These are phyloP conservation scores for rat (Rattus norvegicus) DNA, from an alignment of 2,113 vertebrate genomes.

Conservation along the genomic window GRCr8 NC_086027.1:109608501-109609000, in stretches of 20 bases:
- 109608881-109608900: slow-evolving; percentile 48
- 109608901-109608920: background rate
- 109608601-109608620: background rate
- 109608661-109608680: background rate
- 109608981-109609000: background rate
- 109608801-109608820: background rate
- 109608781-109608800: background rate
- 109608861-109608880: background rate
- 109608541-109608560: background rate
- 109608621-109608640: background rate
- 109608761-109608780: background rate
- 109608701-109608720: background rate
- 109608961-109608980: slow-evolving; percentile 71
- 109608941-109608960: slow-evolving; percentile 53
- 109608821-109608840: slow-evolving; percentile 4
- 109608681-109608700: background rate
- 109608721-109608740: background rate
- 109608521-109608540: background rate
- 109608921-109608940: background rate
- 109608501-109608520: background rate
- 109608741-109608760: background rate
- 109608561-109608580: background rate
- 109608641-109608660: background rate
- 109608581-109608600: background rate
- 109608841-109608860: slow-evolving; percentile 8